Evolutionary conservation across 2,888 invertebrate species (phyloP).

Genomic region (Pyrochroa serraticornis): DNA sequence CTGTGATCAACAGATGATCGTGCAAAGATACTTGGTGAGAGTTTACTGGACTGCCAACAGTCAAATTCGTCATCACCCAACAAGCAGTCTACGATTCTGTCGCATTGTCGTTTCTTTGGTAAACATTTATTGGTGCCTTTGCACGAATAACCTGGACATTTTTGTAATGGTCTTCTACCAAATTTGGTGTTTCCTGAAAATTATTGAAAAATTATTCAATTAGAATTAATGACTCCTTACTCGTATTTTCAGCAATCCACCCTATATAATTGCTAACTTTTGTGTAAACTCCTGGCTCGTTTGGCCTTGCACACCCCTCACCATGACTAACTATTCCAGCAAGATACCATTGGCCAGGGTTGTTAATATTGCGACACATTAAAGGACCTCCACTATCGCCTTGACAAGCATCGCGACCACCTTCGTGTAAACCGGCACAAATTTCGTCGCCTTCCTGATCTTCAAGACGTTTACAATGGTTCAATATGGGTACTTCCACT

Average conservation of each 20-base stretch:
- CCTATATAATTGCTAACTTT: conserved; percentile 74
- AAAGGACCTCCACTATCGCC: conserved; percentile 87
- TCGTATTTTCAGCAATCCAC: conserved; percentile 71
- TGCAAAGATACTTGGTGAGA: neutral
- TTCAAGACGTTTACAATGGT: conserved; percentile 67
- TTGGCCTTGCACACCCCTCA: conserved; percentile 80
- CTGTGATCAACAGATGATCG: conserved; percentile 32
- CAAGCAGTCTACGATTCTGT: conserved; percentile 77
- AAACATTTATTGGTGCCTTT: conserved; percentile 71
- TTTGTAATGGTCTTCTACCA: conserved; percentile 62
- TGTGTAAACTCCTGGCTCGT: conserved; percentile 84
- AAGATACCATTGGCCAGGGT: conserved; percentile 75
- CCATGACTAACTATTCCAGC: conserved; percentile 88
- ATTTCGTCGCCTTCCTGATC: conserved; percentile 73
- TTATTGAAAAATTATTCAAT: neutral
- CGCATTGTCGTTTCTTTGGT: conserved; percentile 69
- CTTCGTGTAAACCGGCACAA: conserved; percentile 76
- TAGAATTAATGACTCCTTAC: conserved; percentile 56
- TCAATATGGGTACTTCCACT: conserved; percentile 76
- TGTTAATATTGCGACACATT: conserved; percentile 74
- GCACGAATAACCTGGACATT: conserved; percentile 78
- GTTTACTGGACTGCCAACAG: conserved; percentile 56
- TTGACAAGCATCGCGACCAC: conserved; percentile 85
- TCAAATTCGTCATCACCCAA: conserved; percentile 80
- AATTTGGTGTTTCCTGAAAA: conserved; percentile 60